Percentiles rank a stretch among this genome's conserved stretches.
phyloP scores from a whole-genome alignment of 2,113 vertebrate species.

The Erythrolamprus reginae region DNA sequence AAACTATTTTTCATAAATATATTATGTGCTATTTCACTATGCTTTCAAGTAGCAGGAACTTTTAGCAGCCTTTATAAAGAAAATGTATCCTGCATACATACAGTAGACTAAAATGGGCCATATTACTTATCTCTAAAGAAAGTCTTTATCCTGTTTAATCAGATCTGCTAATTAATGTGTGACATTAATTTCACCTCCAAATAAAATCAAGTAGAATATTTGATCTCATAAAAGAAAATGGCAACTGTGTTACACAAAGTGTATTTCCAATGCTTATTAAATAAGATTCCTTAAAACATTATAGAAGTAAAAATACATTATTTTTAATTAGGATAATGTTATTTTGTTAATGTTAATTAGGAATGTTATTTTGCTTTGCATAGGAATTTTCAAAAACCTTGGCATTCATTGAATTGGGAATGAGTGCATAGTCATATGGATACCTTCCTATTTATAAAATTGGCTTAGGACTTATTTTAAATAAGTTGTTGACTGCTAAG shows the following conservation, averaged over 20 bases:
- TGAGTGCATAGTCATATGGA: accelerated
- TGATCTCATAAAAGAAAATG: slow-evolving; percentile 31
- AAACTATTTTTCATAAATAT: background rate
- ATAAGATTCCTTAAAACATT: background rate
- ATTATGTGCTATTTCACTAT: background rate
- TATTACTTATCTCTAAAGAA: slow-evolving; percentile 54
- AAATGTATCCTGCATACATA: slow-evolving; percentile 44
- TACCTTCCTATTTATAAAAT: background rate
- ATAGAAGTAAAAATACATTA: slow-evolving; percentile 2
- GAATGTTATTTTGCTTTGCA: background rate
- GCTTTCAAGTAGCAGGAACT: slow-evolving; percentile 29
- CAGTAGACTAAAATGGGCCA: slow-evolving; percentile 64
- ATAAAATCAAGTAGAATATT: slow-evolving; percentile 40
- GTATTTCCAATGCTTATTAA: slow-evolving; percentile 1
- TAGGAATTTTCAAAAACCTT: background rate
- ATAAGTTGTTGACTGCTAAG: background rate
- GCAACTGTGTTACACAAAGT: slow-evolving; percentile 39
- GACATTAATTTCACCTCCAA: slow-evolving; percentile 61
- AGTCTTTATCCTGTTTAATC: slow-evolving; percentile 58
- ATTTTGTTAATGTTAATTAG: no score
- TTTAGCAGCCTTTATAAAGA: slow-evolving; percentile 52
- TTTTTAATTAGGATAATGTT: slow-evolving; percentile 29
- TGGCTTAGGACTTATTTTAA: background rate
- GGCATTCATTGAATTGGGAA: background rate
- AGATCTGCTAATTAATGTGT: slow-evolving; percentile 65